These are phyloP conservation scores for Phytoseiulus persimilis DNA, from an alignment of 2,888 invertebrate species.

Conservation along the genomic window DNA sequence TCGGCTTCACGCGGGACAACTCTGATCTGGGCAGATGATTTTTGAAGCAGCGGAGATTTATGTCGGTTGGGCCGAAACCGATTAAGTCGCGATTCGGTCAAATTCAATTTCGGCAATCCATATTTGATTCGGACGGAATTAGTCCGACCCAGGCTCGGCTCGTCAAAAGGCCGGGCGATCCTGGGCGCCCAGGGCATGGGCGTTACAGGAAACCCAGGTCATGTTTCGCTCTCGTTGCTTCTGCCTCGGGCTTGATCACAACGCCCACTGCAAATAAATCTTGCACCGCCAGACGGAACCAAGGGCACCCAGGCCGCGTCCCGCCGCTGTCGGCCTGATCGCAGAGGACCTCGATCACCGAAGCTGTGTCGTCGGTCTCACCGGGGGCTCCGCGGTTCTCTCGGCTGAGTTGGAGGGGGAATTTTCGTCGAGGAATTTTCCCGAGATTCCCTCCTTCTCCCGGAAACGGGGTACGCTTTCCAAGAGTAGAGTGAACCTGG, in stretches of 20 bases:
- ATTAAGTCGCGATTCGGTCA: neutral
- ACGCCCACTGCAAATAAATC: constrained; percentile 5
- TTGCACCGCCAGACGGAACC: neutral
- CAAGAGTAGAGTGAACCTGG: too few species aligned
- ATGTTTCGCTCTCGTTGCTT: neutral
- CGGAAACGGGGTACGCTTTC: too few species aligned
- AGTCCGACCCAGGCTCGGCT: neutral
- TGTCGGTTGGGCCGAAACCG: neutral
- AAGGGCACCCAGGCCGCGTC: neutral
- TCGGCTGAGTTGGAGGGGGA: too few species aligned
- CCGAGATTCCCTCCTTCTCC: too few species aligned
- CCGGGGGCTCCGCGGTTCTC: too few species aligned
- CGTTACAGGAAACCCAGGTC: neutral
- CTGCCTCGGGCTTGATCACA: neutral
- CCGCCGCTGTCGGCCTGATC: neutral
- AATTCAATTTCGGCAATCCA: neutral
- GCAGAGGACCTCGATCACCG: neutral
- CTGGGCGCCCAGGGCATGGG: neutral
- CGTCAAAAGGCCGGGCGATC: neutral
- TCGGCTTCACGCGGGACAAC: neutral
- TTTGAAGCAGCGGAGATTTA: neutral
- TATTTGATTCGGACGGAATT: neutral
- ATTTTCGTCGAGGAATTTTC: too few species aligned
- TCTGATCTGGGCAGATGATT: neutral
- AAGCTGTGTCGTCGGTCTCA: too few species aligned